A percentile compares a stretch with the other conserved stretches of the same genome.
These are phyloP conservation scores for Dufourea novaeangliae DNA, from an alignment of 1,140 invertebrate species.

Conservation along the genomic window DNA sequence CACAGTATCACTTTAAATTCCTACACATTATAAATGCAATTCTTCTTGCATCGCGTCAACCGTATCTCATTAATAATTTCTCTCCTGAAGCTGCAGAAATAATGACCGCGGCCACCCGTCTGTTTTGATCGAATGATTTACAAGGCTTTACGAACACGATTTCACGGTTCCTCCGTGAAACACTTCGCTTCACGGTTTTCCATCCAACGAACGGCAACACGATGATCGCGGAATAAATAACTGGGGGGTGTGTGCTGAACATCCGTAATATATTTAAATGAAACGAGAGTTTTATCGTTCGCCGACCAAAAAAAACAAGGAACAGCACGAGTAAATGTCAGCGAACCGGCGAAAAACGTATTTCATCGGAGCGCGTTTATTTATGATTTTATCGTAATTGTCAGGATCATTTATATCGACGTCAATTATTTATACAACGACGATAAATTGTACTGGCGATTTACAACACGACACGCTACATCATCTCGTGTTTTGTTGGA, in stretches of 20 bases:
- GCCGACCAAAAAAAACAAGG: not conserved
- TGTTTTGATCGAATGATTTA: constrained; percentile 7
- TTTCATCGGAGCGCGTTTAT: not conserved
- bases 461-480: not conserved
- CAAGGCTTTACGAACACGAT: not conserved
- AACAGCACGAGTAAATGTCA: not conserved
- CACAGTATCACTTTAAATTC: not conserved
- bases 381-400: constrained; percentile 24
- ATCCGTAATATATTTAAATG: not conserved
- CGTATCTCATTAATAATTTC: constrained; percentile 11
- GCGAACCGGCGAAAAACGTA: not conserved
- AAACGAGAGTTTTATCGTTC: constrained; percentile 1
- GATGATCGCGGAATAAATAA: not conserved
- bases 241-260: not conserved
- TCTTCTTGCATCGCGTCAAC: not conserved
- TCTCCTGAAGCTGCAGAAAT: not conserved
- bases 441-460: constrained; percentile 9
- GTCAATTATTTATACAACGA: constrained; percentile 7
- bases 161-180: not conserved
- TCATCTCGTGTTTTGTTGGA: not conserved
- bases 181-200: not conserved
- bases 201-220: not conserved
- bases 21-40: not conserved
- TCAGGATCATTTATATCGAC: not conserved
- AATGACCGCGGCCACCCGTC: not conserved